Conservation (phyloP, 2,888 invertebrate species). For the Synergus umbraculus region DNA sequence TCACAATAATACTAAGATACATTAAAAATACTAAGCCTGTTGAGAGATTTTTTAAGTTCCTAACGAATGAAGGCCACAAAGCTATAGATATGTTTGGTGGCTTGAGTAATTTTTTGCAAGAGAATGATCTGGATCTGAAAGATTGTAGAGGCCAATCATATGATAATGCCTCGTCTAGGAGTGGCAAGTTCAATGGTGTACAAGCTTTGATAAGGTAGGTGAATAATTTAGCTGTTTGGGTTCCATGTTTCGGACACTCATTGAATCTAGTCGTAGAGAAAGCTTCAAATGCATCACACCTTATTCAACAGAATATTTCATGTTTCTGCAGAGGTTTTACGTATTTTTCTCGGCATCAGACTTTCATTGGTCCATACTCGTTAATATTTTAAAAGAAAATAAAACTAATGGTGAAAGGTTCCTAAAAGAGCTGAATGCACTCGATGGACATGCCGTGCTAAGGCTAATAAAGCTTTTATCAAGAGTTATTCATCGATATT, state of each 20-base stretch:
- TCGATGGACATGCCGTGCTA: too few relatives aligned
- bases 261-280: slow-evolving; percentile 40
- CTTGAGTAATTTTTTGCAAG: slow-evolving; percentile 44
- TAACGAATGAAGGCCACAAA: slow-evolving; percentile 45
- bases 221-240: slow-evolving; percentile 47
- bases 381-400: too few relatives aligned
- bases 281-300: too few relatives aligned
- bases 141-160: slow-evolving; percentile 56
- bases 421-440: too few relatives aligned
- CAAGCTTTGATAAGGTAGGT: slow-evolving; percentile 45
- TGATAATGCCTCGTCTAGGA: slow-evolving; percentile 57
- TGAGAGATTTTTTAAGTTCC: slow-evolving; percentile 45
- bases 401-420: too few relatives aligned
- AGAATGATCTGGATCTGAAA: slow-evolving; percentile 51
- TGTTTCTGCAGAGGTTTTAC: slow-evolving; percentile 40
- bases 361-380: too few relatives aligned
- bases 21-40: slow-evolving; percentile 42
- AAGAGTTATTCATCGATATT: too few relatives aligned
- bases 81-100: slow-evolving; percentile 22
- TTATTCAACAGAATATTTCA: slow-evolving; percentile 29
- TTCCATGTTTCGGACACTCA: slow-evolving; percentile 45
- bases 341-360: slow-evolving; percentile 44
- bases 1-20: slow-evolving; percentile 48
- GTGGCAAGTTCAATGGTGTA: slow-evolving; percentile 50
- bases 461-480: too few relatives aligned